Percentiles rank a stretch among this genome's conserved stretches.
Evolutionary conservation across 2,113 vertebrate species (phyloP).

Genomic region (Natator depressus): DNA sequence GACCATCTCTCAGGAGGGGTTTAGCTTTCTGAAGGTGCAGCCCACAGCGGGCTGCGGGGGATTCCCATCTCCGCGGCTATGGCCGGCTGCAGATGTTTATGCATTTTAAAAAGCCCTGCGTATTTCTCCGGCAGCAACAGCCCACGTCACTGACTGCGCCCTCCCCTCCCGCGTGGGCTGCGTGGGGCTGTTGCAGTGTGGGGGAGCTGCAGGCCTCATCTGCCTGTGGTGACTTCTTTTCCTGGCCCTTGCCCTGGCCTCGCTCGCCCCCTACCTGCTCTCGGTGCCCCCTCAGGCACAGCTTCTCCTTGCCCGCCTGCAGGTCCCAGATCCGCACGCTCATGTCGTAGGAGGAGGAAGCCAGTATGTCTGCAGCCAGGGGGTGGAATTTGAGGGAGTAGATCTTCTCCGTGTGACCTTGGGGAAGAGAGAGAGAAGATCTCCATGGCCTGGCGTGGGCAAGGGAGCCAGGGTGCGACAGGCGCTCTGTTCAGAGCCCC

Average conservation of each 20-base stretch:
- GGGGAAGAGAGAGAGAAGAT: not conserved
- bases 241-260: not conserved
- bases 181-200: no score
- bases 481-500: not conserved
- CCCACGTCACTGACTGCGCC: no score
- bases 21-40: no score
- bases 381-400: slow-evolving; percentile 95
- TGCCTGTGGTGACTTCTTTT: no score
- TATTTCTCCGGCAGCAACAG: no score
- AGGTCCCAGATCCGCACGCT: slow-evolving; percentile 91
- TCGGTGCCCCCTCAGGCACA: slow-evolving; percentile 86
- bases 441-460: fast-evolving
- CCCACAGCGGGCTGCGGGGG: no score
- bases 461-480: fast-evolving
- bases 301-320: slow-evolving; percentile 71
- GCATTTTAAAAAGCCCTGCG: no score
- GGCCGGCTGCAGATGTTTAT: no score
- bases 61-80: no score
- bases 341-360: slow-evolving; percentile 94
- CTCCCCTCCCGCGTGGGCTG: no score
- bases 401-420: slow-evolving; percentile 95
- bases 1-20: no score
- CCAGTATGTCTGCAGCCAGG: slow-evolving; percentile 84
- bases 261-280: slow-evolving; percentile 85
- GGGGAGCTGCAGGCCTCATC: no score